A percentile compares a stretch with the other conserved stretches of the same genome.
These are phyloP conservation scores for Ericerus pela DNA, from an alignment of 1,140 invertebrate genomes.

Conservation along the genomic window DNA sequence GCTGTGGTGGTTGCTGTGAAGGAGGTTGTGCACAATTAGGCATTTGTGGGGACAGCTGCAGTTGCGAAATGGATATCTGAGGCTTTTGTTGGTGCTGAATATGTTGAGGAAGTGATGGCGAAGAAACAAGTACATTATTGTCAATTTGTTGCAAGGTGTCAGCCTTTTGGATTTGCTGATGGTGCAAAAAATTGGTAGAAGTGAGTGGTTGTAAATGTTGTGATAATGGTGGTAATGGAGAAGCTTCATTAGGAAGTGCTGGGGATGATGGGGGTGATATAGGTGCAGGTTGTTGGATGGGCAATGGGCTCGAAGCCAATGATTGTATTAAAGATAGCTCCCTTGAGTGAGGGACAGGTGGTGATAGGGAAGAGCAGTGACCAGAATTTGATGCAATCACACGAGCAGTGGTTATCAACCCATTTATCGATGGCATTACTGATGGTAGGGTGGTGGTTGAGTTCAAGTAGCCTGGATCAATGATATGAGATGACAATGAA, in stretches of 20 bases:
- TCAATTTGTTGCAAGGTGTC: slow-evolving; percentile 17
- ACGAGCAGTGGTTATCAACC: slow-evolving; percentile 35
- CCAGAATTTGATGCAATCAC: slow-evolving; percentile 28
- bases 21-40: too few species aligned
- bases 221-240: neutral
- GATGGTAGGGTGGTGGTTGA: too few species aligned
- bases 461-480: slow-evolving; percentile 24
- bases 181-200: slow-evolving; percentile 23
- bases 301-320: neutral
- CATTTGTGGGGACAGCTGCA: slow-evolving; percentile 22
- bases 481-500: slow-evolving; percentile 21
- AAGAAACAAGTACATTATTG: slow-evolving; percentile 29
- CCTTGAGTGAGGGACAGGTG: slow-evolving; percentile 22
- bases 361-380: slow-evolving; percentile 27
- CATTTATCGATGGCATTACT: slow-evolving; percentile 39
- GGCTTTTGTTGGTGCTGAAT: slow-evolving; percentile 31
- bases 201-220: neutral
- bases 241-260: neutral
- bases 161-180: slow-evolving; percentile 25
- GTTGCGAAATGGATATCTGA: slow-evolving; percentile 19
- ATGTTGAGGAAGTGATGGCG: slow-evolving; percentile 38
- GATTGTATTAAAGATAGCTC: slow-evolving; percentile 3
- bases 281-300: neutral
- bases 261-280: neutral
- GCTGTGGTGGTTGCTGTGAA: too few species aligned